These are phyloP conservation scores for Hemithea aestivaria DNA, from an alignment of 2,888 invertebrate genomes.

Conservation along the genomic window DNA sequence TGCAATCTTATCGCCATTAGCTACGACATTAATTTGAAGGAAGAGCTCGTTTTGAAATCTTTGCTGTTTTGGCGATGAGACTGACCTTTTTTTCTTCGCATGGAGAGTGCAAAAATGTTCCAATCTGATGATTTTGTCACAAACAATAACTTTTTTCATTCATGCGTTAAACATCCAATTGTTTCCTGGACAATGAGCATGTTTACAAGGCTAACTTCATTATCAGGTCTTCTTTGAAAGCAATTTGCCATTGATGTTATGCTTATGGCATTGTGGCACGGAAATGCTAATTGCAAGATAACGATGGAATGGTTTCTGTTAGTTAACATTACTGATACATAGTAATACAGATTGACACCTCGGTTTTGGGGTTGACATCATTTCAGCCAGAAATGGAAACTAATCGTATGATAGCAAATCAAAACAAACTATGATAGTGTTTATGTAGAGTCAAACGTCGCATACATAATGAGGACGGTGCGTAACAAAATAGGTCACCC, in stretches of 20 bases:
- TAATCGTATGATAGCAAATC: constrained; percentile 13
- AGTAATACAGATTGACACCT: constrained; percentile 1
- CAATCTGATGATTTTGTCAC: constrained; percentile 10
- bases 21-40: constrained; percentile 5
- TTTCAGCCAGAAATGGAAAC: constrained; percentile 6
- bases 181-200: constrained; percentile 4
- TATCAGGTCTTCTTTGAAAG: constrained; percentile 6
- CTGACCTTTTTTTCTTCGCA: constrained; percentile 15
- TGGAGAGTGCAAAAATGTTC: constrained; percentile 9
- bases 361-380: constrained; percentile 6
- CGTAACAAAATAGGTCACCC: constrained; percentile 38
- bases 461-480: constrained; percentile 19
- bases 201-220: constrained; percentile 6
- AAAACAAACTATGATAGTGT: constrained; percentile 22
- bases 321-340: constrained; percentile 5
- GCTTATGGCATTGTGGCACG: constrained; percentile 4
- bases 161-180: constrained; percentile 7
- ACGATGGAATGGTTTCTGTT: constrained; percentile 1
- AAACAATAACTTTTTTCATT: constrained; percentile 10
- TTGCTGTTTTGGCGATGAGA: no score
- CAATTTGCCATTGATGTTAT: constrained; percentile 2
- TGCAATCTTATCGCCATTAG: constrained; percentile 8
- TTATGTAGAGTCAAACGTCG: constrained; percentile 14
- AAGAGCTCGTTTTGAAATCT: constrained; percentile 4
- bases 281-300: constrained; percentile 8